A percentile compares a stretch with the other conserved stretches of the same genome.
Evolutionary conservation across 2,113 vertebrate species (phyloP).

Genomic region (Calcarius ornatus): DNA sequence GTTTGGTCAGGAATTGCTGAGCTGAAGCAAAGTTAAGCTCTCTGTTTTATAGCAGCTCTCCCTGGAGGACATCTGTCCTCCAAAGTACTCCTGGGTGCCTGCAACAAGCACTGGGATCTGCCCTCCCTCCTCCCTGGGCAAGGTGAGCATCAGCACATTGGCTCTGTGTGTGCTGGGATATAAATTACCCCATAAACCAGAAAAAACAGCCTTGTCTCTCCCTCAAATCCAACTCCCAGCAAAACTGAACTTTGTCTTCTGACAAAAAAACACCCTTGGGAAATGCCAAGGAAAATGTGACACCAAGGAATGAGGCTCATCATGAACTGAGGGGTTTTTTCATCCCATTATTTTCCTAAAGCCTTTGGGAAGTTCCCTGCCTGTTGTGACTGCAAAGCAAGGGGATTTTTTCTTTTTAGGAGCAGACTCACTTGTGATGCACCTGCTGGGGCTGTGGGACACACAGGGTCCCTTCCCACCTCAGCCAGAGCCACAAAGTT

Average conservation of each 20-base stretch:
- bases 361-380: background rate
- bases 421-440: background rate
- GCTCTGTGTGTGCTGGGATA: background rate
- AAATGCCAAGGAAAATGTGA: background rate
- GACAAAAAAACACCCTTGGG: background rate
- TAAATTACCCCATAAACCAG: conserved; percentile 15
- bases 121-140: background rate
- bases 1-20: background rate
- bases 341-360: background rate
- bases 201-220: background rate
- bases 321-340: background rate
- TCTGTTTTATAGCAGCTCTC: background rate
- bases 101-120: background rate
- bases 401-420: background rate
- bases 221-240: background rate
- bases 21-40: background rate
- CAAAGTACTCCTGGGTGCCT: background rate
- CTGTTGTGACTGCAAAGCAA: background rate
- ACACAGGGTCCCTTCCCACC: background rate
- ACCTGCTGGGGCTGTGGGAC: background rate
- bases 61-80: conserved; percentile 7
- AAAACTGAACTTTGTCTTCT: background rate
- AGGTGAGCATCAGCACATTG: background rate
- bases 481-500: background rate
- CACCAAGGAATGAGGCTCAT: background rate